Conservation (phyloP, 2,888 invertebrate genomes). For the Sclerodermus sp. region DNA sequence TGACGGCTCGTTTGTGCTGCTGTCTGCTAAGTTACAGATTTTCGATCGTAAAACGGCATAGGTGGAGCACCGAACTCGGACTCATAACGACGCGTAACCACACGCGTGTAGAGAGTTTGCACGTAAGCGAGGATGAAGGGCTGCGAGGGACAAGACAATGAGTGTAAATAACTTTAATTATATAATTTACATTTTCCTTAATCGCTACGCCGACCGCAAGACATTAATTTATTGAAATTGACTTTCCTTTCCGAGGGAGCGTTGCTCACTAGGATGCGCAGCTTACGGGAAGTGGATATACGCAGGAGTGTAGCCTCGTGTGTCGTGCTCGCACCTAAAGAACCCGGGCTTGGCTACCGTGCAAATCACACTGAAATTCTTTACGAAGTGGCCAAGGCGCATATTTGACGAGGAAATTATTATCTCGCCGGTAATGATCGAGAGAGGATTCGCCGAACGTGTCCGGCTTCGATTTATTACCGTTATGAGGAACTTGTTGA, state of each 20-base stretch:
- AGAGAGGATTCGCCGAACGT: too few relatives aligned
- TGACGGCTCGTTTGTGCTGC: not conserved
- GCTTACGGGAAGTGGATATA: not conserved
- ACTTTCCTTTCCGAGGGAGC: conserved; percentile 12
- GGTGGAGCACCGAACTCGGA: not conserved
- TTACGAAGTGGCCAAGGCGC: too few relatives aligned
- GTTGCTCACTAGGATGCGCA: not conserved
- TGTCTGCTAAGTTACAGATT: not conserved
- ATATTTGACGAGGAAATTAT: too few relatives aligned
- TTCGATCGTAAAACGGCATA: not conserved
- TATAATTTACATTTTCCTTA: conserved; percentile 39
- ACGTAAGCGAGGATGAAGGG: not conserved
- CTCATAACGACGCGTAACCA: not conserved
- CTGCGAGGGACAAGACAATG: conserved; percentile 32
- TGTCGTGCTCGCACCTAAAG: too few relatives aligned
- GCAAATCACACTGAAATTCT: too few relatives aligned
- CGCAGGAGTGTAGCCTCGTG: too few relatives aligned
- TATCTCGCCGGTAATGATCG: too few relatives aligned
- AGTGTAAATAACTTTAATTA: conserved; percentile 41
- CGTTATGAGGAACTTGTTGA: not conserved
- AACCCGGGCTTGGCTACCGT: too few relatives aligned
- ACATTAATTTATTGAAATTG: conserved; percentile 34
- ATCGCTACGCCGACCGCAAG: conserved; percentile 24
- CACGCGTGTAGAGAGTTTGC: not conserved
- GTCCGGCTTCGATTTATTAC: not conserved